phyloP scores from a whole-genome alignment of 2,888 invertebrate genomes.

The Amiota communis region DNA sequence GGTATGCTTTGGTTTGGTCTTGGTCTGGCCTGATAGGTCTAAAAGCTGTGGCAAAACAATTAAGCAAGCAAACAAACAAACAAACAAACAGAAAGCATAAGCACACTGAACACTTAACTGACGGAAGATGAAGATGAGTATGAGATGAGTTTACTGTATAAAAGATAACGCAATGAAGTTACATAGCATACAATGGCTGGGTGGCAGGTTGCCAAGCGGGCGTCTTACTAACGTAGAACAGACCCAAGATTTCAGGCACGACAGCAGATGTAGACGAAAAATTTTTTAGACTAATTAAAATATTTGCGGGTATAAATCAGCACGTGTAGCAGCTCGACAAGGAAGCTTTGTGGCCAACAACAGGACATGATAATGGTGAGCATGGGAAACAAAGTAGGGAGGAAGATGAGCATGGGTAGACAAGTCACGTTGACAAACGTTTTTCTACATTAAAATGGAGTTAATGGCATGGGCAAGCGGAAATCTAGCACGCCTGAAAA shows the following conservation, averaged over 20 bases:
- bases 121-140: no score
- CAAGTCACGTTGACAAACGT: background rate
- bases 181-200: background rate
- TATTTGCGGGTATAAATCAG: slow-evolving; percentile 34
- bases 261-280: slow-evolving; percentile 35
- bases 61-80: slow-evolving; percentile 17
- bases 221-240: no score
- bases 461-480: no score
- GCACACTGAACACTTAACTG: no score
- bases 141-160: no score
- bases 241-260: no score
- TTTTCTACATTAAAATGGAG: background rate
- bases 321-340: background rate
- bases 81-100: background rate
- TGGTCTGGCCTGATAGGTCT: slow-evolving; percentile 2
- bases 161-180: background rate
- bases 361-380: background rate
- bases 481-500: background rate
- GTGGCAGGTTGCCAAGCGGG: background rate
- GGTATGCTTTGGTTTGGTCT: background rate
- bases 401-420: background rate
- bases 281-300: slow-evolving; percentile 53
- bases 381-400: background rate
- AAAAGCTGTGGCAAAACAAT: slow-evolving; percentile 28
- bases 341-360: background rate